Evolutionary conservation across 2,113 vertebrate genomes (phyloP).

Genomic region (Saguinus imperator): DNA sequence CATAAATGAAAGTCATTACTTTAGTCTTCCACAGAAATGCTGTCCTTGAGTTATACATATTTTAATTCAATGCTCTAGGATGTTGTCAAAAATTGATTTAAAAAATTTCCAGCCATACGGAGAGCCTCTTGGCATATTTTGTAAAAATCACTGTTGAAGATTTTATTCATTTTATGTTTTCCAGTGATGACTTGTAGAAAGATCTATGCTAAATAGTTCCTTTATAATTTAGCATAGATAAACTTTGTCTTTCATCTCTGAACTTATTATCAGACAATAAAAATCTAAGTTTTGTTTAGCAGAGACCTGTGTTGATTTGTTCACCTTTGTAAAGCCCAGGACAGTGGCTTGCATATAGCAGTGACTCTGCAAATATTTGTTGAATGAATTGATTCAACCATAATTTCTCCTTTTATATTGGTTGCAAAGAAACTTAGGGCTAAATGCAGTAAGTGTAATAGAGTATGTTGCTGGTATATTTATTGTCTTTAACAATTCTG

Average conservation of each 20-base stretch:
- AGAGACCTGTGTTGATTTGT: background rate
- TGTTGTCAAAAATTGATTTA: conserved; percentile 5
- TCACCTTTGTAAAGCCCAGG: background rate
- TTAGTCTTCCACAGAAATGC: background rate
- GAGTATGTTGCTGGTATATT: background rate
- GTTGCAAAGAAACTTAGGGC: background rate
- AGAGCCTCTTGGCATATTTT: conserved; percentile 27
- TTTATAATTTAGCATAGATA: conserved; percentile 1
- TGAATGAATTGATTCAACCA: background rate
- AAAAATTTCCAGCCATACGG: background rate
- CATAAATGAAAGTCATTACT: conserved; percentile 19
- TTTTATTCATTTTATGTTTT: background rate
- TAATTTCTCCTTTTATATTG: conserved; percentile 39
- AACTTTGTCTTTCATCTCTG: background rate
- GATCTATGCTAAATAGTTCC: background rate
- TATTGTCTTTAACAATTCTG: conserved; percentile 33
- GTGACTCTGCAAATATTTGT: background rate
- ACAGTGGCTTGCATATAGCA: background rate
- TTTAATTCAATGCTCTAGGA: background rate
- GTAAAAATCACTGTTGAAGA: conserved; percentile 8
- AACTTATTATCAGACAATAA: background rate
- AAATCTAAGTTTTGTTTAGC: background rate
- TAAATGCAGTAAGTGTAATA: background rate
- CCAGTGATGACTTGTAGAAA: background rate
- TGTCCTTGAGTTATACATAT: background rate